Conservation (phyloP, 2,797 vertebrate species). For the Gadopsis marmoratus region DNA sequence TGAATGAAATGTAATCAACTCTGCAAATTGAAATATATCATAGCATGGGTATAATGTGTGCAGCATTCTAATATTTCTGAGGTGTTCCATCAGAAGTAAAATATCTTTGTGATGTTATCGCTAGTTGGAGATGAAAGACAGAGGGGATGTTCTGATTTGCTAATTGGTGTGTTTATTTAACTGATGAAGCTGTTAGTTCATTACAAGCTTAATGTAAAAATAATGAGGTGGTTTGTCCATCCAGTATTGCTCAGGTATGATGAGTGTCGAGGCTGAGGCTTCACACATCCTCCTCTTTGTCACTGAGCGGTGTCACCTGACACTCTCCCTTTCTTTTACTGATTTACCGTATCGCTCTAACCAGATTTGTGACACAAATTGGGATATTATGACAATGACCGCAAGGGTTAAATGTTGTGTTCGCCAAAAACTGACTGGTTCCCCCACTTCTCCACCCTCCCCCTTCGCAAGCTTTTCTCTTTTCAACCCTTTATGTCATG, state of each 20-base stretch:
- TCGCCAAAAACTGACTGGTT: slow-evolving; percentile 80
- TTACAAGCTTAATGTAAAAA: slow-evolving; percentile 44
- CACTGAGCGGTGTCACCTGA: slow-evolving; percentile 71
- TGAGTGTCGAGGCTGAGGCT: neutral
- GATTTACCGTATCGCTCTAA: slow-evolving; percentile 86
- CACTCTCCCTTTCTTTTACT: slow-evolving; percentile 77
- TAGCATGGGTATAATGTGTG: slow-evolving; percentile 42
- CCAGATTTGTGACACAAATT: slow-evolving; percentile 87
- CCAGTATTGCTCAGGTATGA: slow-evolving; percentile 49
- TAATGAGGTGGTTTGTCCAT: slow-evolving; percentile 41
- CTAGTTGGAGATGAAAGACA: slow-evolving; percentile 55
- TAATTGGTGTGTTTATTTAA: slow-evolving; percentile 65
- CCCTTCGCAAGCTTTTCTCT: slow-evolving; percentile 59
- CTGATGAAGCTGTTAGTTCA: slow-evolving; percentile 48
- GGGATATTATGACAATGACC: slow-evolving; percentile 85
- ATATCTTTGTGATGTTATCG: slow-evolving; percentile 52
- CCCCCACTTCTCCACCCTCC: slow-evolving; percentile 53
- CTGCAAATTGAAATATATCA: slow-evolving; percentile 42
- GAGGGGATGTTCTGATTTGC: slow-evolving; percentile 43
- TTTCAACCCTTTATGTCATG: slow-evolving; percentile 82
- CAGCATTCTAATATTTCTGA: slow-evolving; percentile 40
- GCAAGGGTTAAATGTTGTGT: slow-evolving; percentile 85
- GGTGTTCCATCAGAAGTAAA: slow-evolving; percentile 42
- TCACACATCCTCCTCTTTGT: slow-evolving; percentile 51
- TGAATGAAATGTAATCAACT: slow-evolving; percentile 44